Evolutionary conservation across 2,888 invertebrate species (phyloP).

Genomic region (Pollenia griseotomentosa): DNA sequence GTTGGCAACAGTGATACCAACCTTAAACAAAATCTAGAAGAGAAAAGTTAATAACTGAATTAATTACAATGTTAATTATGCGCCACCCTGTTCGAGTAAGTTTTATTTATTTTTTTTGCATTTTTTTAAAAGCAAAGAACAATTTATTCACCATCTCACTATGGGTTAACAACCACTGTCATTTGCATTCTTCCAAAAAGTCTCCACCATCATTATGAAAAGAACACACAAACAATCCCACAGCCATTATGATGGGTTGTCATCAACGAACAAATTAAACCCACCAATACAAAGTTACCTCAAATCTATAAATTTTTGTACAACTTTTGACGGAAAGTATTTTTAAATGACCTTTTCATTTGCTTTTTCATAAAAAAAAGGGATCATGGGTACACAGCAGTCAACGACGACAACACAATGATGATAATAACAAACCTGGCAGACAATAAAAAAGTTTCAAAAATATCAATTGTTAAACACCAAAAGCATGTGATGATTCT

Average conservation of each 20-base stretch:
- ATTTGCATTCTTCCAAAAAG: slow-evolving; percentile 8
- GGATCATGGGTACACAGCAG: not conserved
- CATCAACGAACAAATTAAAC: slow-evolving; percentile 11
- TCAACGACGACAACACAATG: not conserved
- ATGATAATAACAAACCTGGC: not conserved
- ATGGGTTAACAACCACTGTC: slow-evolving; percentile 24
- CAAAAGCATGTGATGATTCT: slow-evolving; percentile 44
- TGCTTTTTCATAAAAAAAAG: slow-evolving; percentile 21
- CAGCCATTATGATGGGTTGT: slow-evolving; percentile 12
- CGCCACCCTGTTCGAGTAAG: too few species aligned
- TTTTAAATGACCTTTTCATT: slow-evolving; percentile 11
- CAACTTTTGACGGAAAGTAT: slow-evolving; percentile 14
- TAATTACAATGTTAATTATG: too few species aligned
- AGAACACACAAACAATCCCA: not conserved
- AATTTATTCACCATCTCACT: not conserved
- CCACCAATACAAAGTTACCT: slow-evolving; percentile 1
- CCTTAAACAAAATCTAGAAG: too few species aligned
- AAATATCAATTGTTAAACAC: slow-evolving; percentile 48
- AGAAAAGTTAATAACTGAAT: too few species aligned
- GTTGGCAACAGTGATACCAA: too few species aligned
- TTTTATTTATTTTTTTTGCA: too few species aligned
- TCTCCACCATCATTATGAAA: slow-evolving; percentile 6
- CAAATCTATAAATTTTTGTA: not conserved
- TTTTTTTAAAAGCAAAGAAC: too few species aligned
- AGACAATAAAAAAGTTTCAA: slow-evolving; percentile 34